phyloP scores from a whole-genome alignment of 1,140 invertebrate genomes.

The Drosophila orosa region DNA sequence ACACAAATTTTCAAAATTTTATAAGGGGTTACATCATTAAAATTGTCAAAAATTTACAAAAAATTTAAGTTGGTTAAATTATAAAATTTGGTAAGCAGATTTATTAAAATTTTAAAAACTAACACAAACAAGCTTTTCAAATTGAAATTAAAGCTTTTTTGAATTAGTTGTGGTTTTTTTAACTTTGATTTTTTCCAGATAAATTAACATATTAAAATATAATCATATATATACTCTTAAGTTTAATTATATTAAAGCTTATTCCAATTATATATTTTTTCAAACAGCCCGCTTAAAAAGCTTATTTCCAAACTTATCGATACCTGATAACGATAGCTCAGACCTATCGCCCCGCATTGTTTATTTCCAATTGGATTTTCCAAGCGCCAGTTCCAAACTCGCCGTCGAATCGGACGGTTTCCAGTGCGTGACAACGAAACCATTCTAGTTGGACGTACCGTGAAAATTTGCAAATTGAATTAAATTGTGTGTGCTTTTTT shows the following conservation, averaged over 20 bases:
- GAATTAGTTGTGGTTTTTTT: too few relatives aligned
- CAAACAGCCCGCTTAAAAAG: conserved; percentile 5
- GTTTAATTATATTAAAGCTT: not conserved
- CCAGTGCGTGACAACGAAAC: conserved; percentile 42
- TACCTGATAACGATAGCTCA: conserved; percentile 6
- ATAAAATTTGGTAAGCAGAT: too few relatives aligned
- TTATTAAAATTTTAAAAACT: too few relatives aligned
- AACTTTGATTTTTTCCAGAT: too few relatives aligned
- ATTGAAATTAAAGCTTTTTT: too few relatives aligned
- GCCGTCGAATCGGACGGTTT: conserved; percentile 49
- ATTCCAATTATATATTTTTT: not conserved
- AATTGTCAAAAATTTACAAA: too few relatives aligned
- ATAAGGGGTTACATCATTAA: too few relatives aligned
- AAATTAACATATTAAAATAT: too few relatives aligned
- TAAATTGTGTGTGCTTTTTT: conserved; percentile 38
- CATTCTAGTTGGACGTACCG: conserved; percentile 12
- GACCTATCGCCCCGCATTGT: conserved; percentile 32
- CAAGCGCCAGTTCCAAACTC: conserved; percentile 67
- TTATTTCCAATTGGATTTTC: conserved; percentile 64
- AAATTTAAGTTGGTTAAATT: too few relatives aligned
- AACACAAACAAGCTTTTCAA: too few relatives aligned
- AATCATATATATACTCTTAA: too few relatives aligned
- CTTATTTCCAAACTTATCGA: not conserved
- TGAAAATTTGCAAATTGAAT: conserved; percentile 24
- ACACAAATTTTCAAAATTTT: too few relatives aligned